Evolutionary conservation across 2,888 invertebrate genomes (phyloP).

Genomic region (Lampropteryx suffumata): DNA sequence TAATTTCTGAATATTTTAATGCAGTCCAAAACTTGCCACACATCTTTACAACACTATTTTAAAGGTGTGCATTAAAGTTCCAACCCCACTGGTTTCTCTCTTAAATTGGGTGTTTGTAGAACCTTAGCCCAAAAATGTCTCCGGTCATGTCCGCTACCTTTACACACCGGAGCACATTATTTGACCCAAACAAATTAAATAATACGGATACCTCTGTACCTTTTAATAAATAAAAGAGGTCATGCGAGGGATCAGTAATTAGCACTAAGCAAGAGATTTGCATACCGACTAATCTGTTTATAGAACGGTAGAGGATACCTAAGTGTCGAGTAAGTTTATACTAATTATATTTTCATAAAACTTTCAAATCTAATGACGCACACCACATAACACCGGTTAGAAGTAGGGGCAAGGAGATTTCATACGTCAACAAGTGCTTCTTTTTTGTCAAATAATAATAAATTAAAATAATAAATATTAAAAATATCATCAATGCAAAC

Average conservation of each 20-base stretch:
- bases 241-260: constrained; percentile 30
- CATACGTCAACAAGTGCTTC: too few relatives aligned
- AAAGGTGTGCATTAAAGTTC: too few relatives aligned
- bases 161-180: constrained; percentile 31
- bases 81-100: neutral
- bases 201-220: constrained; percentile 22
- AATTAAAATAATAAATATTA: too few relatives aligned
- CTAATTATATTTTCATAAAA: too few relatives aligned
- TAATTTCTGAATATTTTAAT: too few relatives aligned
- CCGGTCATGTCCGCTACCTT: constrained; percentile 24
- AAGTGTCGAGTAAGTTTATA: neutral
- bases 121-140: constrained; percentile 21
- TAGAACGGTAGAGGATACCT: constrained; percentile 3
- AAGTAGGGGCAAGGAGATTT: too few relatives aligned
- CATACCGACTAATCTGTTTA: neutral
- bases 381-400: too few relatives aligned
- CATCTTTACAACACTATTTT: neutral
- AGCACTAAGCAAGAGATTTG: constrained; percentile 26
- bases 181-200: constrained; percentile 38
- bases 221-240: constrained; percentile 33
- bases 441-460: too few relatives aligned
- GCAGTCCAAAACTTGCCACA: too few relatives aligned
- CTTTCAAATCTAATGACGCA: too few relatives aligned
- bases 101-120: neutral
- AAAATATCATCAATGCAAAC: too few relatives aligned